Base-by-base conservation (phyloP, 2,113 vertebrate species). In the Arvicanthis niloticus region DNA sequence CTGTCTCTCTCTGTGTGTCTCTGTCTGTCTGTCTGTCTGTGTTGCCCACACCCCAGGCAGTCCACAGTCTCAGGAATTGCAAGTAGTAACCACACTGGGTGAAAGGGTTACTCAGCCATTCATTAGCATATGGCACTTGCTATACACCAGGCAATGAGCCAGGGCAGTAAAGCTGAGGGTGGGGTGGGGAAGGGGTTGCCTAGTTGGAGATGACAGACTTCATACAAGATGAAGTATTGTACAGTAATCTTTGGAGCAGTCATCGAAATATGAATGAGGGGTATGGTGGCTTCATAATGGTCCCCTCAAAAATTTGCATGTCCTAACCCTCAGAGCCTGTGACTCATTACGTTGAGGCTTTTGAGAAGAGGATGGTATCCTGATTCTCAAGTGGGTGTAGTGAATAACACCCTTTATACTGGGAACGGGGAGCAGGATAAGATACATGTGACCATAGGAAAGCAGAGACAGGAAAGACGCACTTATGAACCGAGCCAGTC, bases 91-190 rank as follows among this genome's bases (percentile, higher is more conserved):
- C 2, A 17, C 26, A 87, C 53, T 91, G 84, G 73, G 68, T 77
- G 40, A 96, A 91, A 95, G 87, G 42, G 87, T 84, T 94, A 87
- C 56, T 94, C 77, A 68, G 40, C 96, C 65, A 86, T 89, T 97
- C 93, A 65, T 92, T 81, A 87, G 81, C 95, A 95, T 76, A 95
- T 82, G 90, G 94, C 78, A 80, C 73, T 94, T 76, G 24, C 86
- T 82, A 21, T 68, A 68, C 9, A 56, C 95, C 78, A 96, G 91
- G 96, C 95, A 91, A 53, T 42, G 89, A 86, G 96, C 87, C 95
- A 95, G 87, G 73, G 24, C 29, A 75, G 31, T 91, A 78, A 24
- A 93, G 16, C 16, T 51, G 40, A 58, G 91, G 86, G 93, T 3
- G 72, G 37, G 9, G 29, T 24, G 76, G 19, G 8, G 48, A 51